Evolutionary conservation across 1,140 invertebrate species (phyloP), one percentile per base, ranked within the genome.

Genomic region (Microvelia longipes): DNA sequence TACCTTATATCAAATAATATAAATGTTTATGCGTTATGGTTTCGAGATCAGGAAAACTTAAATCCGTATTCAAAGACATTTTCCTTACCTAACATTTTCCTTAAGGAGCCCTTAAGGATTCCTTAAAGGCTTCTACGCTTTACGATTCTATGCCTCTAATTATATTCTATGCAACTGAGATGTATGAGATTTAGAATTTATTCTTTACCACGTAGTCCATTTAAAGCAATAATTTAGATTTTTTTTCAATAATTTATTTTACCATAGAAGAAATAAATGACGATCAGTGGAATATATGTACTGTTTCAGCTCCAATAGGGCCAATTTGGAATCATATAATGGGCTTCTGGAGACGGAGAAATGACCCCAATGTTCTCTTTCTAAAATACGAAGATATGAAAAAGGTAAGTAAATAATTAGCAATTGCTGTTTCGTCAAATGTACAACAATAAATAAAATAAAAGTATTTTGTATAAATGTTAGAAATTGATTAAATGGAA

Each of bases 381-480:
- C 77, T 94, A 28, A 92, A 86, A 73, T 96, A 91, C 75, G 92
- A 95, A 81, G 90, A 93, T 66, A 88, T 93, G 88, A 91, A 91
- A 75, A 80, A 78, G 75, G 83, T 84, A 76, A 76, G 60, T 29
- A 64, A 60, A 60, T 19, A 60, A 60, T 19, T 60, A 11, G 11
- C 11, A 60, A 60, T 19, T 11, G 11, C 19, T 60, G 11, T 60
- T 11, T n/a, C n/a, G n/a, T n/a, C n/a, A n/a, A n/a, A n/a, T n/a
- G n/a, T n/a, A n/a, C 74, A 91, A 94, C 80, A 89, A 92, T 68
- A 88, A 91, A 88, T 90, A 90, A 74, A 79, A 75, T 71, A 81
- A 82, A 75, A 74, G 35, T 19, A 26, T 13, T 13, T n/a, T n/a
- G 11, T n/a, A 60, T 13, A 60, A 60, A 13, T 13, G 11, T 60